Evolutionary conservation across 1,140 invertebrate species (phyloP).

Genomic region (Wasmannia auropunctata): DNA sequence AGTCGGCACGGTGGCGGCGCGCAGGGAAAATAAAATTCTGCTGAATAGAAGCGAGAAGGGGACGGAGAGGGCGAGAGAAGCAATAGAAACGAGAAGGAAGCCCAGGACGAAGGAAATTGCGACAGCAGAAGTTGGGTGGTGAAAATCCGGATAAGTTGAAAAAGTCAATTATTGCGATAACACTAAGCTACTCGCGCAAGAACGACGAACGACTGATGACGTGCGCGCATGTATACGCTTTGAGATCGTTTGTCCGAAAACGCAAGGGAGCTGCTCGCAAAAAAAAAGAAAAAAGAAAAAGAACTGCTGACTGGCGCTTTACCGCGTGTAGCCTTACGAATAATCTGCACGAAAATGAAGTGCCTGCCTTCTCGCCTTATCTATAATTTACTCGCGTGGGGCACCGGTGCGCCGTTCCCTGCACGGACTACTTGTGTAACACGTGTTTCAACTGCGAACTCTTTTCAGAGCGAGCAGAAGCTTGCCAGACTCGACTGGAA

Average conservation of each 20-base stretch:
- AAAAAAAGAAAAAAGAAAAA: not conserved
- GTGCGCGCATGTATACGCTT: not conserved
- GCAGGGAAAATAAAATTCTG: constrained; percentile 69
- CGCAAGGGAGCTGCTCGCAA: constrained; percentile 19
- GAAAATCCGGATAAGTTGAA: constrained; percentile 66
- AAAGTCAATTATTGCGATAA: constrained; percentile 68
- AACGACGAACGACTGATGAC: not conserved
- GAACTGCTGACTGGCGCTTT: not conserved
- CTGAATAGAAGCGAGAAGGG: constrained; percentile 36
- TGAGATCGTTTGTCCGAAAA: constrained; percentile 15
- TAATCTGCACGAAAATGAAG: constrained; percentile 63
- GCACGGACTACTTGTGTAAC: constrained; percentile 43
- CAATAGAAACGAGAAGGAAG: constrained; percentile 42
- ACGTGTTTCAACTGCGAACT: constrained; percentile 49
- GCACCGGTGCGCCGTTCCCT: constrained; percentile 29
- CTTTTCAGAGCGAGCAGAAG: constrained; percentile 19
- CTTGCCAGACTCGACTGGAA: constrained; percentile 24
- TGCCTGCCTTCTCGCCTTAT: constrained; percentile 33
- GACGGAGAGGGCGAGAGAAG: not conserved
- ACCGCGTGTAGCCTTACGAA: constrained; percentile 28
- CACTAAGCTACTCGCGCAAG: not conserved
- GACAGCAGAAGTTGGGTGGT: constrained; percentile 7
- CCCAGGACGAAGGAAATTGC: not conserved
- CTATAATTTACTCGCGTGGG: constrained; percentile 57
- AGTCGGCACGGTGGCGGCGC: constrained; percentile 39